Evolutionary conservation across 92 coral and sea anemone species (phyloP).

Genomic region (Anthopleura xanthogrammica): DNA sequence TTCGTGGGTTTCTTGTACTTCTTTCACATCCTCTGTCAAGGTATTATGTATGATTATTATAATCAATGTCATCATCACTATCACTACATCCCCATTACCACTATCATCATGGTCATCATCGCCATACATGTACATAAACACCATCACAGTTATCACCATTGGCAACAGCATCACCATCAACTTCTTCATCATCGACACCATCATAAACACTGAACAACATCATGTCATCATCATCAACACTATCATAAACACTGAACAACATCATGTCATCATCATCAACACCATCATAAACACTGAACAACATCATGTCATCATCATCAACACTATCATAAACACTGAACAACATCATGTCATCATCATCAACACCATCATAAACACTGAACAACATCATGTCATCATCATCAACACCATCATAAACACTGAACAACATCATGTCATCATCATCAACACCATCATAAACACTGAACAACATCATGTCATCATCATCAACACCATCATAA

Average conservation of each 20-base stretch:
- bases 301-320: neutral
- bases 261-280: neutral
- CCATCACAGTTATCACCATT: neutral
- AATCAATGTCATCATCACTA: neutral
- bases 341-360: neutral
- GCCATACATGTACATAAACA: neutral
- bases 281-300: neutral
- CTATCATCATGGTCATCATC: neutral
- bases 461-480: neutral
- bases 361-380: neutral
- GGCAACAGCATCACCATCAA: neutral
- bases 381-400: neutral
- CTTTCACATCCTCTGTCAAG: conserved; percentile 56
- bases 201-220: neutral
- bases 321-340: neutral
- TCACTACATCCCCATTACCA: neutral
- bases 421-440: neutral
- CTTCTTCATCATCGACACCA: neutral
- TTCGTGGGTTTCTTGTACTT: conserved; percentile 44
- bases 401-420: neutral
- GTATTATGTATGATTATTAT: neutral
- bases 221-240: neutral
- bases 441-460: neutral
- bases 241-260: neutral
- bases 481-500: neutral